These are phyloP conservation scores for Craseonycteris thonglongyai DNA, from an alignment of 2,113 vertebrate species.

Conservation along the genomic window DNA sequence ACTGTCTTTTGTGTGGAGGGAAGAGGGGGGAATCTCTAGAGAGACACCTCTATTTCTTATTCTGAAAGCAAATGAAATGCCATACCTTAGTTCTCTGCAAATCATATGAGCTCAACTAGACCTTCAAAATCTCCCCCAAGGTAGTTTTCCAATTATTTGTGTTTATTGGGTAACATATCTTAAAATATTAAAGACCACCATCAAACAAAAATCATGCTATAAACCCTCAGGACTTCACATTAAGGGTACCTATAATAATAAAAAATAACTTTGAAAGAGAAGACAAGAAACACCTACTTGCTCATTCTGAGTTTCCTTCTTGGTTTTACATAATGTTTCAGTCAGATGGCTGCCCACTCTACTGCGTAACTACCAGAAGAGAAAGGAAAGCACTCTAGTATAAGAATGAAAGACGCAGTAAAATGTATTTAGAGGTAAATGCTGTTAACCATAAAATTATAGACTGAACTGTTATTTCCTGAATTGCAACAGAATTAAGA, in stretches of 20 bases:
- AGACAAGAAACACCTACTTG: background rate
- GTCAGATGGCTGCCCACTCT: fast-evolving
- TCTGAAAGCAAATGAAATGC: background rate
- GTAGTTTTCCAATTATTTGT: background rate
- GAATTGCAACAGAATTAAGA: background rate
- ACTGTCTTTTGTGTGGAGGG: background rate
- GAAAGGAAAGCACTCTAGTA: background rate
- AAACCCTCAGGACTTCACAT: background rate
- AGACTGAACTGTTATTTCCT: background rate
- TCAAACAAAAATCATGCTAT: background rate
- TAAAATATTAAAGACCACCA: background rate
- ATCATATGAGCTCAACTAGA: background rate
- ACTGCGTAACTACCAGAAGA: background rate
- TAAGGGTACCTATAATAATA: background rate
- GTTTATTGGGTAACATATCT: background rate
- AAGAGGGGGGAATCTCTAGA: background rate
- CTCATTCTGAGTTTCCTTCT: background rate
- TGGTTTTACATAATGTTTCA: background rate
- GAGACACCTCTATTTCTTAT: background rate
- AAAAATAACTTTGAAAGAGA: background rate
- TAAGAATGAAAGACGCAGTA: background rate
- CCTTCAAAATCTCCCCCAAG: background rate
- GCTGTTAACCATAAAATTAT: background rate
- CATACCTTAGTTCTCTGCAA: background rate
- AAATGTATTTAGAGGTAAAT: background rate